Evolutionary conservation across 1,140 invertebrate genomes (phyloP), one percentile per base, ranked within the genome.

Genomic region (Atopsyche davidsoni): DNA sequence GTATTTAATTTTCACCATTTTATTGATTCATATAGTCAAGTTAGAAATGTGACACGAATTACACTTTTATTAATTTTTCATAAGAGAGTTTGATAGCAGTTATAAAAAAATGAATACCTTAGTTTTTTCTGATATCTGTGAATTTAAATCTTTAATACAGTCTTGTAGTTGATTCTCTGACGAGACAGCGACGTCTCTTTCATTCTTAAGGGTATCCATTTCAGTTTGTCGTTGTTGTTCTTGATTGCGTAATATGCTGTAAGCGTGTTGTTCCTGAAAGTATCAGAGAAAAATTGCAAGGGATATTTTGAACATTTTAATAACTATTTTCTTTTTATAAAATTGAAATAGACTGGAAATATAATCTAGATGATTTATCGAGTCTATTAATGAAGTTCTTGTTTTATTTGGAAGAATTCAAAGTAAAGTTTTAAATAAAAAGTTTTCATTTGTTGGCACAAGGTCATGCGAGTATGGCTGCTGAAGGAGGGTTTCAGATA

Each of bases 111-210:
- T n/a, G n/a, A n/a, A n/a, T n/a, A 72, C 69, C 64, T 73, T 73
- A n/a, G 63, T 68, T 53, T 73, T 75, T 36, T 57, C 55, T 17
- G 42, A 24, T 36, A 57, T 46, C 47, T 57, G 55, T 31, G 13
- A 34, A 51, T 53, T 57, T 32, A 57, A 44, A 43, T 57, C 55
- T 43, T 57, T 57, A 10, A 57, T 38, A 17, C 46, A 53, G 16
- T 53, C 51, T 47, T 57, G 55, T 3, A 57, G 17, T 32, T 57
- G 46, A 24, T 53, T 53, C 17, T 57, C 51, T 9, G 51, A 53
- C 23, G 44, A n/a, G 1, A 47, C n/a, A 4, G 35, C 51, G 11
- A 16, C 47, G n/a, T 57, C 55, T 25, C 36, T 50, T 53, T 57
- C 55, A 11, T 17, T 21, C 44, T 47, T 46, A 11, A 57, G 21